Evolutionary conservation across 1,140 invertebrate species (phyloP).

Genomic region (Drosophila ambigua): DNA sequence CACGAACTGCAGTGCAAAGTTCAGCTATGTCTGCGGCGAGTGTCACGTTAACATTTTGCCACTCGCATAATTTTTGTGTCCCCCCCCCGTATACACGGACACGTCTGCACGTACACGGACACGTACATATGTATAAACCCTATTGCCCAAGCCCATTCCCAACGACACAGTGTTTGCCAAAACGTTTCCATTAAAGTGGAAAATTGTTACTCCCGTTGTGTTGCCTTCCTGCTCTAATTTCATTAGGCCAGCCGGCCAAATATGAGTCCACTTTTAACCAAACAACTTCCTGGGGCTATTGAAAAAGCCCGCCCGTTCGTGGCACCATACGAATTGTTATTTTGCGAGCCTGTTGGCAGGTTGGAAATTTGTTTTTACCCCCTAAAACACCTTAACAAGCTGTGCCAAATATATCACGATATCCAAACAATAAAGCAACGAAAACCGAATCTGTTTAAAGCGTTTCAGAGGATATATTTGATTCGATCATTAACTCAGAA

Average conservation of each 20-base stretch:
- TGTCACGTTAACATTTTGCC: slow-evolving; percentile 23
- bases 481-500: slow-evolving; percentile 9
- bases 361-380: no score
- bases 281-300: slow-evolving; percentile 16
- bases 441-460: no score
- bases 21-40: slow-evolving; percentile 27
- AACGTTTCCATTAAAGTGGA: slow-evolving; percentile 52
- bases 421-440: no score
- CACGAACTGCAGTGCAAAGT: slow-evolving; percentile 40
- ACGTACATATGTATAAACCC: neutral
- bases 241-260: slow-evolving; percentile 25
- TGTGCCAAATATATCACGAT: no score
- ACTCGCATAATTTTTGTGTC: slow-evolving; percentile 58
- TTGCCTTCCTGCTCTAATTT: slow-evolving; percentile 17
- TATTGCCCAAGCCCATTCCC: neutral
- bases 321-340: neutral
- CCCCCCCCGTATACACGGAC: slow-evolving; percentile 20
- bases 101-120: neutral
- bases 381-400: no score
- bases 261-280: slow-evolving; percentile 14
- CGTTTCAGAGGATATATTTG: slow-evolving; percentile 27
- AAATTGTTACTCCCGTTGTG: slow-evolving; percentile 41
- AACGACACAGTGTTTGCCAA: slow-evolving; percentile 16
- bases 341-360: neutral
- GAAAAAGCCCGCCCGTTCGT: no score